A percentile compares a stretch with the other conserved stretches of the same genome.
Evolutionary conservation across 2,888 invertebrate species (phyloP).

Genomic region (Drosophila falleni): DNA sequence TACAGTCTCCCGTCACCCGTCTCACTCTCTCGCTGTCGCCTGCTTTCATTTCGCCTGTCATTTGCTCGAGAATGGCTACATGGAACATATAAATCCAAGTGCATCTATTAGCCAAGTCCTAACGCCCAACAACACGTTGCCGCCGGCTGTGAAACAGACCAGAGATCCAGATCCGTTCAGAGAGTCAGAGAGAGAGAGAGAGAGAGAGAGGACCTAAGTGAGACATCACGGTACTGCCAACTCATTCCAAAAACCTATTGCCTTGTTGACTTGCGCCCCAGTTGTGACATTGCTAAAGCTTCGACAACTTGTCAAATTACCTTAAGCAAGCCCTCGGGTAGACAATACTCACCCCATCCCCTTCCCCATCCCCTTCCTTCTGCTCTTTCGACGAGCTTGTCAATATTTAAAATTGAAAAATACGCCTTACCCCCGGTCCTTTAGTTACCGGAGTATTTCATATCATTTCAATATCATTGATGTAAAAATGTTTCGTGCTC

Average conservation of each 20-base stretch:
- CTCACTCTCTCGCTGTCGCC: slow-evolving; percentile 4
- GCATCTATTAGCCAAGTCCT: slow-evolving; percentile 67
- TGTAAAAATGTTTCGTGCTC: slow-evolving; percentile 59
- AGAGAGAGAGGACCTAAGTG: slow-evolving; percentile 33
- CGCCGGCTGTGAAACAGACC: slow-evolving; percentile 20
- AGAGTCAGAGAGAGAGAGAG: not conserved
- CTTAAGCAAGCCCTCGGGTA: slow-evolving; percentile 69
- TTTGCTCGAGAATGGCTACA: slow-evolving; percentile 43
- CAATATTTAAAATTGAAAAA: slow-evolving; percentile 74
- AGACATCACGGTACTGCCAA: slow-evolving; percentile 38
- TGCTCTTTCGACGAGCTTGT: slow-evolving; percentile 38
- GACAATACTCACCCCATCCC: slow-evolving; percentile 23
- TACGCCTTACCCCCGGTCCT: slow-evolving; percentile 43
- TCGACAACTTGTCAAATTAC: slow-evolving; percentile 81
- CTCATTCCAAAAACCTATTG: slow-evolving; percentile 21
- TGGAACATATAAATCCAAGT: slow-evolving; percentile 59
- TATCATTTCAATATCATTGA: slow-evolving; percentile 79
- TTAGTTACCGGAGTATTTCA: slow-evolving; percentile 63
- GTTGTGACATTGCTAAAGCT: slow-evolving; percentile 72
- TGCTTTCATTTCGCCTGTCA: slow-evolving; percentile 60
- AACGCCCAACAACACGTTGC: slow-evolving; percentile 67
- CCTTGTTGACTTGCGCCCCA: slow-evolving; percentile 62
- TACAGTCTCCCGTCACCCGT: not conserved
- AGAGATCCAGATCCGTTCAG: slow-evolving; percentile 5
- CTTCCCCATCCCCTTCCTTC: not conserved